These are phyloP conservation scores for Himalopsyche tibetana DNA, from an alignment of 2,888 invertebrate genomes.

Conservation along the genomic window DNA sequence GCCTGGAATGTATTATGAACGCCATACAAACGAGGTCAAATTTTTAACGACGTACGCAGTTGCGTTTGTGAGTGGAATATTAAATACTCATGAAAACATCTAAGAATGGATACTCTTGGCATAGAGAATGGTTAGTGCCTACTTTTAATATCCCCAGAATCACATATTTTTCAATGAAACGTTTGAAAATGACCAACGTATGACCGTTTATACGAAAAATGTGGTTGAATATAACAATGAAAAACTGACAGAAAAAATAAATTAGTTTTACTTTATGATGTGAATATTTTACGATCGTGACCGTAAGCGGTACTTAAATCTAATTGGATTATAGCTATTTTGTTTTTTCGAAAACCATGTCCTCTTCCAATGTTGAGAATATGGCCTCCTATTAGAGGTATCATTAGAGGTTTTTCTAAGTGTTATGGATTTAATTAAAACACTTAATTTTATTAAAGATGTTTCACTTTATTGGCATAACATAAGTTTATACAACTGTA, in stretches of 20 bases:
- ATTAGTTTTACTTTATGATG: background rate
- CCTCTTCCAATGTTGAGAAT: no score
- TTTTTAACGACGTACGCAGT: slow-evolving; percentile 30
- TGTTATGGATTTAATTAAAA: no score
- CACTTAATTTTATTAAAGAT: no score
- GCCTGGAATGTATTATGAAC: background rate
- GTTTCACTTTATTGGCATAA: no score
- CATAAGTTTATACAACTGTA: no score
- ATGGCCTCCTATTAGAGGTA: no score
- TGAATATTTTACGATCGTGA: background rate
- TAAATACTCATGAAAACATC: slow-evolving; percentile 29
- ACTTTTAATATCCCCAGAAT: background rate
- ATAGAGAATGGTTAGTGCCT: background rate
- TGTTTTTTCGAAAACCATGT: no score
- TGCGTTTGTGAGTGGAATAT: slow-evolving; percentile 9
- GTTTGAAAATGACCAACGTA: slow-evolving; percentile 15
- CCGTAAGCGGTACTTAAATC: background rate
- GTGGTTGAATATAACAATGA: background rate
- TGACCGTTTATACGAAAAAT: background rate
- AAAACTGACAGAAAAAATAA: slow-evolving; percentile 1
- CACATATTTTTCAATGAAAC: slow-evolving; percentile 5
- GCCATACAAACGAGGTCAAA: slow-evolving; percentile 16
- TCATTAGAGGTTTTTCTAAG: no score
- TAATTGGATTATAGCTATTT: no score
- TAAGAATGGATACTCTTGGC: slow-evolving; percentile 8